A percentile compares a stretch with the other conserved stretches of the same genome.
Conservation (phyloP, 2,113 vertebrate genomes). For the Dendrocopos noguchii region DNA sequence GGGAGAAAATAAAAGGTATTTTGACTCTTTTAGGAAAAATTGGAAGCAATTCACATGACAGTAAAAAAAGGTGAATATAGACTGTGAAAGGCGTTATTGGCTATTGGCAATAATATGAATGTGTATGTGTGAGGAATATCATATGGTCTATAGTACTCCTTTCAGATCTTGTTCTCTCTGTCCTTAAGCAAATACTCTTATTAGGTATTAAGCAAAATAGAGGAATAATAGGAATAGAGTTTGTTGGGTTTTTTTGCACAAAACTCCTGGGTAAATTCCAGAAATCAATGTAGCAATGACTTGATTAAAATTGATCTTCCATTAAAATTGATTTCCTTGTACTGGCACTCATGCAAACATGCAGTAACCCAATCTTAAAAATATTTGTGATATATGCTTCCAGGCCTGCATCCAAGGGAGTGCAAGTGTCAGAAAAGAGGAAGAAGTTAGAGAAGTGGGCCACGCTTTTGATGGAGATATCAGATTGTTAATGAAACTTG, state of each 20-base stretch:
- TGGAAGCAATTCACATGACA: background rate
- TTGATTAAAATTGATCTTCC: background rate
- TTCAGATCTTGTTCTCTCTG: background rate
- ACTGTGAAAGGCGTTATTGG: background rate
- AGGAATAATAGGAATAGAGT: background rate
- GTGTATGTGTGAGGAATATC: background rate
- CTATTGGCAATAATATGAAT: background rate
- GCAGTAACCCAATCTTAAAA: background rate
- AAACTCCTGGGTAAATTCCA: background rate
- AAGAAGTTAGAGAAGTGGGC: background rate
- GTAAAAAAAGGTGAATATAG: background rate
- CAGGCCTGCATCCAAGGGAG: background rate
- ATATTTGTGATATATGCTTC: background rate
- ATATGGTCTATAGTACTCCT: background rate
- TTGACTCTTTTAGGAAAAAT: background rate
- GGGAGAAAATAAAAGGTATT: background rate
- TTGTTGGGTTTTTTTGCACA: background rate
- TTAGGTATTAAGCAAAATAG: background rate
- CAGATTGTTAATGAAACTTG: background rate
- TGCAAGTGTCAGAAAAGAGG: background rate
- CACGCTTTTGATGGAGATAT: background rate
- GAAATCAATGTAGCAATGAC: background rate
- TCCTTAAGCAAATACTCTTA: background rate
- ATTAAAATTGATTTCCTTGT: background rate
- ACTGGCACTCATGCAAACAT: accelerated